Percentiles rank a stretch among this genome's conserved stretches.
These are phyloP conservation scores for Campoplex capitator DNA, from an alignment of 2,888 invertebrate species.

Conservation along the genomic window DNA sequence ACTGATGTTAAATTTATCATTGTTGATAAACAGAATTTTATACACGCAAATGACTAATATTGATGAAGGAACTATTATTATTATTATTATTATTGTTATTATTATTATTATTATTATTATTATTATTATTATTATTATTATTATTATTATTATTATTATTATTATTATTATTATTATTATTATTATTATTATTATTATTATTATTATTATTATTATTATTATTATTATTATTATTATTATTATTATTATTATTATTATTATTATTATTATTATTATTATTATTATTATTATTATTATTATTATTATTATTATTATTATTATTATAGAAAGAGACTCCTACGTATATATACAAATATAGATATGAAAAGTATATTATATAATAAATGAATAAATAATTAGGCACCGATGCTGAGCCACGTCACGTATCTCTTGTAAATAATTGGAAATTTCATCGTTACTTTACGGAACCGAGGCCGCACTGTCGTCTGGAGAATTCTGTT, in stretches of 20 bases:
- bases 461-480: slow-evolving; percentile 14
- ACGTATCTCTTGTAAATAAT: slow-evolving; percentile 70
- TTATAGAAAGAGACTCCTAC: slow-evolving; percentile 62
- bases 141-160: slow-evolving; percentile 40
- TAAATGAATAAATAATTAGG: slow-evolving; percentile 37
- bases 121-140: slow-evolving; percentile 30
- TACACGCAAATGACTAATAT: slow-evolving; percentile 40
- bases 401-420: slow-evolving; percentile 42
- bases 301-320: slow-evolving; percentile 45
- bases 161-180: slow-evolving; percentile 42
- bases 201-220: slow-evolving; percentile 48
- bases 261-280: neutral
- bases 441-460: slow-evolving; percentile 52
- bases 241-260: slow-evolving; percentile 28
- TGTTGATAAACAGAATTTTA: slow-evolving; percentile 66
- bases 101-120: slow-evolving; percentile 44
- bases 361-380: slow-evolving; percentile 45
- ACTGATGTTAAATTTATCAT: slow-evolving; percentile 42
- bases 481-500: no score
- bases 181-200: slow-evolving; percentile 16
- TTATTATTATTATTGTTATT: slow-evolving; percentile 20
- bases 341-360: slow-evolving; percentile 55
- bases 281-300: slow-evolving; percentile 43
- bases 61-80: slow-evolving; percentile 32
- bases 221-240: slow-evolving; percentile 39